Conservation (phyloP, 2,888 invertebrate species). For the Amiota communis region DNA sequence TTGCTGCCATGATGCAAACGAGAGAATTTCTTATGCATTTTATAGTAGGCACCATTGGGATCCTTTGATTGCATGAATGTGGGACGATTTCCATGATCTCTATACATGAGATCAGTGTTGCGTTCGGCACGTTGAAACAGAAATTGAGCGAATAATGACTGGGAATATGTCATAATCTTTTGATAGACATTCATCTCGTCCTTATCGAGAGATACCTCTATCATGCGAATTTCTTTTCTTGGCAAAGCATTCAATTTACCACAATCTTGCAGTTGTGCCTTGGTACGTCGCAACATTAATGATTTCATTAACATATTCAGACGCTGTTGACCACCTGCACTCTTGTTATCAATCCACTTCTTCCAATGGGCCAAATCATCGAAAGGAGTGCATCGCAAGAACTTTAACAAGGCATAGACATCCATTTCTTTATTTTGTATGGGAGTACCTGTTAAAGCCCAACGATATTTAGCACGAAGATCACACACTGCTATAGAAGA, state of each 20-base stretch:
- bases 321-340: constrained; percentile 84
- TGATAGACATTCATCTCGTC: constrained; percentile 87
- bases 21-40: constrained; percentile 79
- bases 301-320: constrained; percentile 89
- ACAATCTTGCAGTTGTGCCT: constrained; percentile 81
- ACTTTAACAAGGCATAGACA: constrained; percentile 86
- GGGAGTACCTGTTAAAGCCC: constrained; percentile 95
- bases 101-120: constrained; percentile 71
- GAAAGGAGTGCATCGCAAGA: constrained; percentile 89
- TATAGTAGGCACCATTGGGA: constrained; percentile 75
- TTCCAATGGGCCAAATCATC: constrained; percentile 92
- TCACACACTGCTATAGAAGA: constrained; percentile 82
- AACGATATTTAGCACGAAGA: constrained; percentile 76
- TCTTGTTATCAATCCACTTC: constrained; percentile 91
- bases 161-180: constrained; percentile 81
- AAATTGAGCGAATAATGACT: constrained; percentile 84
- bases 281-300: constrained; percentile 90
- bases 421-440: constrained; percentile 95
- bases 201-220: constrained; percentile 78
- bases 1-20: constrained; percentile 76
- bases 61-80: constrained; percentile 70
- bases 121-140: constrained; percentile 84
- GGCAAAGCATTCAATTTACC: constrained; percentile 80
- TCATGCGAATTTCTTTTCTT: constrained; percentile 75
- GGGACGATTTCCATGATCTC: constrained; percentile 50